Evolutionary conservation across 2,797 vertebrate species (phyloP).

Genomic region (Lophius americanus): DNA sequence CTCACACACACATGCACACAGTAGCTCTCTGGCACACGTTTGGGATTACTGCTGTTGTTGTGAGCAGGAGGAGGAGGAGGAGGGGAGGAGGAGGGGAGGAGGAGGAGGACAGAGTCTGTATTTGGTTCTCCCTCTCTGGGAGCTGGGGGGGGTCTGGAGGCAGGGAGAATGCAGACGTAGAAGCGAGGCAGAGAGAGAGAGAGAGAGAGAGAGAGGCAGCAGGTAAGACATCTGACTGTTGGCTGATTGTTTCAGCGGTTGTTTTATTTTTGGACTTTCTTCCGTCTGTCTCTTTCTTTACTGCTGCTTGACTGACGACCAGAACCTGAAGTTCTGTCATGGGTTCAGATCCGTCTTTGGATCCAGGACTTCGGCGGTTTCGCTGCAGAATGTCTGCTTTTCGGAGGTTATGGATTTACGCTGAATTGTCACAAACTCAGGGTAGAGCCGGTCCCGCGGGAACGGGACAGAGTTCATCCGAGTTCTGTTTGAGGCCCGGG

Average conservation of each 20-base stretch:
- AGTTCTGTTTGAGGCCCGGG: conserved; percentile 21
- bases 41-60: conserved; percentile 76
- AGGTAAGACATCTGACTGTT: conserved; percentile 63
- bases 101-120: conserved; percentile 57
- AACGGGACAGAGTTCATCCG: conserved; percentile 36
- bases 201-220: conserved; percentile 50
- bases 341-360: too few relatives aligned
- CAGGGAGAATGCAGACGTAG: conserved; percentile 62
- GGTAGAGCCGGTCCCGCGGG: conserved; percentile 57
- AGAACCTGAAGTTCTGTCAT: too few relatives aligned
- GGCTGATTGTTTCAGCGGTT: too few relatives aligned
- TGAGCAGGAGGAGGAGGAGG: conserved; percentile 43
- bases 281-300: too few relatives aligned
- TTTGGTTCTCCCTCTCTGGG: conserved; percentile 63
- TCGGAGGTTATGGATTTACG: conserved; percentile 19
- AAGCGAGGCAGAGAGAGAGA: conserved; percentile 46
- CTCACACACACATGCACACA: conserved; percentile 29
- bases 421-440: conserved; percentile 29
- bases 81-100: conserved; percentile 29
- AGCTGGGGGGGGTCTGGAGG: conserved; percentile 52
- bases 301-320: too few relatives aligned
- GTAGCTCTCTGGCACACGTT: conserved; percentile 74
- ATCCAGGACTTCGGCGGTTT: too few relatives aligned
- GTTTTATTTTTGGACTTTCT: too few relatives aligned
- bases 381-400: conserved; percentile 1